These are phyloP conservation scores for Tineola bisselliella DNA, from an alignment of 2,888 invertebrate species.

Conservation along the genomic window DNA sequence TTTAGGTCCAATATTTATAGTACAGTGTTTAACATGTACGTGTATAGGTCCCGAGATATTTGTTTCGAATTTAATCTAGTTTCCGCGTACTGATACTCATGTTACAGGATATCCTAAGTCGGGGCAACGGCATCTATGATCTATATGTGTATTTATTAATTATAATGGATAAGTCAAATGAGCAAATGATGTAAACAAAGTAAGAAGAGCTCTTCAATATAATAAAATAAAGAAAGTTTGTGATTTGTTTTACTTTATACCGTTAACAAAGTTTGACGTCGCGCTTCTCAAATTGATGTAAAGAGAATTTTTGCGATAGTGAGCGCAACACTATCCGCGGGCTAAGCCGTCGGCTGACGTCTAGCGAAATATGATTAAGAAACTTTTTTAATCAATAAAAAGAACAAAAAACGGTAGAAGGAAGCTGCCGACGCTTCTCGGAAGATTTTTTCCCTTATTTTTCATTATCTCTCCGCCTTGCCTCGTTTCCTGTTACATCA, in stretches of 20 bases:
- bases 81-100: no score
- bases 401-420: slow-evolving; percentile 24
- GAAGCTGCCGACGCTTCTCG: slow-evolving; percentile 17
- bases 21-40: no score
- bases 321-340: slow-evolving; percentile 11
- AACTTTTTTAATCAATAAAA: slow-evolving; percentile 62
- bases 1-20: no score
- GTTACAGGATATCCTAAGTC: no score
- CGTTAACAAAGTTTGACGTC: slow-evolving; percentile 2
- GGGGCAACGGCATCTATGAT: no score
- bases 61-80: no score
- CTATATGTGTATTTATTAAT: no score
- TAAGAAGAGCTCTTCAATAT: background rate
- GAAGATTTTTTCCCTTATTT: slow-evolving; percentile 28
- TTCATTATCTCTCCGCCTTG: slow-evolving; percentile 45
- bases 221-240: slow-evolving; percentile 1
- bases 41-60: no score
- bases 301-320: slow-evolving; percentile 8
- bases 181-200: background rate
- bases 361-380: slow-evolving; percentile 45
- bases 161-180: no score
- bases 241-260: background rate
- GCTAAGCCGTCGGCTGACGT: slow-evolving; percentile 11
- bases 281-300: slow-evolving; percentile 6
- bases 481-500: slow-evolving; percentile 50